A percentile compares a stretch with the other conserved stretches of the same genome.
phyloP scores from a whole-genome alignment of 2,888 invertebrate species.

The Drosophila parthenogenetica region DNA sequence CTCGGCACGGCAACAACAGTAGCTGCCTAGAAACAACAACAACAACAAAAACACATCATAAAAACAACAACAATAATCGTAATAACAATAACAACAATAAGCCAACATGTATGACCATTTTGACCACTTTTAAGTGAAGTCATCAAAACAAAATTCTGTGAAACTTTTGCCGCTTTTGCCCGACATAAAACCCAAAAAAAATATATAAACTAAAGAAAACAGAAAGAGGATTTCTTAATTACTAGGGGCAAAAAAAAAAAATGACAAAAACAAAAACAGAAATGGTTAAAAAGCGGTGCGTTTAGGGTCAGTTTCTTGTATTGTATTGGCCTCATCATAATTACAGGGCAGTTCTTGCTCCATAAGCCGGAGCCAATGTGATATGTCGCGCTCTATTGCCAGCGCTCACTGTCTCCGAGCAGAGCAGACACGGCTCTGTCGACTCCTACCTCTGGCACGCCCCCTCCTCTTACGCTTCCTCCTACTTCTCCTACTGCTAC shows the following conservation, averaged over 20 bases:
- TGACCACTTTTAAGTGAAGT: conserved; percentile 81
- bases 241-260: conserved; percentile 48
- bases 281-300: conserved; percentile 41
- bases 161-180: conserved; percentile 66
- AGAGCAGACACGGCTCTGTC: background rate
- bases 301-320: conserved; percentile 71
- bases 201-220: conserved; percentile 35
- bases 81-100: conserved; percentile 52
- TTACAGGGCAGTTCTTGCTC: conserved; percentile 70
- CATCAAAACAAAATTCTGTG: conserved; percentile 79
- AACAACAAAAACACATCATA: conserved; percentile 42
- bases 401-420: conserved; percentile 46
- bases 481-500: background rate
- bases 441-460: background rate
- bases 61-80: conserved; percentile 31
- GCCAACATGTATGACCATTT: conserved; percentile 68
- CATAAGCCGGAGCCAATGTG: conserved; percentile 68
- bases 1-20: conserved; percentile 56
- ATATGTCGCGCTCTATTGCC: conserved; percentile 74
- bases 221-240: conserved; percentile 79
- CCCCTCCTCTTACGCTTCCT: background rate
- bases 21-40: conserved; percentile 46
- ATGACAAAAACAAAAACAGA: background rate
- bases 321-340: conserved; percentile 76
- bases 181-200: conserved; percentile 56